Base-by-base conservation (phyloP, 2,113 vertebrate genomes). In the Tachysurus vachellii region DNA sequence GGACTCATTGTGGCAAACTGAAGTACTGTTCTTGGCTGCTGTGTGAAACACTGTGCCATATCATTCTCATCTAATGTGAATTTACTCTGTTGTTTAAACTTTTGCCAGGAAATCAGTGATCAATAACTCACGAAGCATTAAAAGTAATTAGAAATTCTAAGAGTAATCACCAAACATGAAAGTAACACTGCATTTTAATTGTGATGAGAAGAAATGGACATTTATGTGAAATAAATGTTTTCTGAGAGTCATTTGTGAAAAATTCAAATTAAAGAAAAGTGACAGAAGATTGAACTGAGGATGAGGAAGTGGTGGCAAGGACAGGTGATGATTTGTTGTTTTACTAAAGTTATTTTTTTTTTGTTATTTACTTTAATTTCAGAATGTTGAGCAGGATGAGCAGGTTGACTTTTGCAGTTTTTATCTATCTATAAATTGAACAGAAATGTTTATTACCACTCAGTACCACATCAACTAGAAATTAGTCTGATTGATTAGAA, bases 181-280 rank as follows among this genome's bases (percentile, higher is more conserved):
- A 92, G 90, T 91, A 94, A 94, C 93, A 95, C 94, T 94, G 92
- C 86, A 86, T 36, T 87, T 86, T 89, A 90, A 88, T 94, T 93
- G 94, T 93, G 93, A 93, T 94, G 94, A 95, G 94, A 92, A 92
- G 93, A 95, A 94, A 92, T 90, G 92, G 91, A 84, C 88, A 89
- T 91, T 77, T 91, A 90, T 92, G 92, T 56, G 89, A 90, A 91
- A 89, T 87, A 87, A 91, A 92, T 91, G 85, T 91, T 94, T 94
- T 86, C 90, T 90, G 89, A 87, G 92, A 93, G 85, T 93, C 91
- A 94, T 92, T 91, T 89, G 90, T 84, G 91, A 89, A 87, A 88
- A 92, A 93, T 92, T 93, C 26, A 73, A 83, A 88, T 80, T 19
- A 31, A 73, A 42, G 7, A 75, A 54, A 12, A 9, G 12, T 53